Evolutionary conservation across 2,888 invertebrate species (phyloP).

Genomic region (Thalpophila matura): DNA sequence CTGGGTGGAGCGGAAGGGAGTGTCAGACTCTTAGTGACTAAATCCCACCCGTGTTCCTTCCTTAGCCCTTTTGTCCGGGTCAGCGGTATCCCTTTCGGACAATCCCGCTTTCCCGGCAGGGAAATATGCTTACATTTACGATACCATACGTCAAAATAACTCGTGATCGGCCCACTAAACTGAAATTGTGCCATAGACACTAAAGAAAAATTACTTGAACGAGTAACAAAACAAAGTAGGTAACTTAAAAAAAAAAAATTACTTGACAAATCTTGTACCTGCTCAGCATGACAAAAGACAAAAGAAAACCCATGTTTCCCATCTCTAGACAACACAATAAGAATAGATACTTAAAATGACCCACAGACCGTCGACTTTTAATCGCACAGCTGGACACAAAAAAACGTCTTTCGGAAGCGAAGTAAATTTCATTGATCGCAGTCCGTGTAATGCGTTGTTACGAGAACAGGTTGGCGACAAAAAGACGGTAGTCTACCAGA

Average conservation of each 20-base stretch:
- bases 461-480: slow-evolving; percentile 5
- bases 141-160: too few relatives aligned
- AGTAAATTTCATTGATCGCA: slow-evolving; percentile 42
- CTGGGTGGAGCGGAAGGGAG: too few relatives aligned
- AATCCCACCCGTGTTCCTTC: too few relatives aligned
- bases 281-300: neutral
- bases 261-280: neutral
- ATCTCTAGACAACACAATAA: slow-evolving; percentile 5
- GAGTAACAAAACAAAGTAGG: neutral
- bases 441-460: slow-evolving; percentile 15
- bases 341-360: slow-evolving; percentile 32
- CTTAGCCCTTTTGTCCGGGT: too few relatives aligned
- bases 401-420: slow-evolving; percentile 28
- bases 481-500: slow-evolving; percentile 12
- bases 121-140: too few relatives aligned
- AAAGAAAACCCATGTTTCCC: slow-evolving; percentile 3
- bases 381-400: slow-evolving; percentile 24
- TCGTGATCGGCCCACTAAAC: too few relatives aligned
- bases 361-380: slow-evolving; percentile 28
- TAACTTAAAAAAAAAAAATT: neutral
- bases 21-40: too few relatives aligned
- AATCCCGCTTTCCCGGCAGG: too few relatives aligned
- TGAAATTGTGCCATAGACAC: too few relatives aligned
- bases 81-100: too few relatives aligned
- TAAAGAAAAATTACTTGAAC: too few relatives aligned